Conservation (phyloP, 2,797 vertebrate genomes). For the Darevskia nairensis region DNA sequence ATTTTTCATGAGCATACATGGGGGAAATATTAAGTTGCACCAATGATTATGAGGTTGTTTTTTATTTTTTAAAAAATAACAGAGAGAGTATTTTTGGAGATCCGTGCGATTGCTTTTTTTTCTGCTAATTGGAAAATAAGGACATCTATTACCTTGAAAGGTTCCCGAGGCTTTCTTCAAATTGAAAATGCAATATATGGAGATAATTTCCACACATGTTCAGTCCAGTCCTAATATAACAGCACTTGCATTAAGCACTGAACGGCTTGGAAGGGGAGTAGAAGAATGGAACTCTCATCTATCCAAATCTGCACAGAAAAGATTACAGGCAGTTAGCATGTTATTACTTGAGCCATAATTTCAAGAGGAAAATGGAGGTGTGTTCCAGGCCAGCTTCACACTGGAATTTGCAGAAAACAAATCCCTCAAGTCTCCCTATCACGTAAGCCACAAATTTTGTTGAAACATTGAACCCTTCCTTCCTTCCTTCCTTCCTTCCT, state of each 20-base stretch:
- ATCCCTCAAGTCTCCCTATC: neutral
- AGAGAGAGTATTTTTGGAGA: neutral
- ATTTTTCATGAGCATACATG: no score
- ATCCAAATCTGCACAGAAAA: neutral
- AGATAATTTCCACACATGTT: neutral
- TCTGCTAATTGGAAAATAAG: constrained; percentile 13
- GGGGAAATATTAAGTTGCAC: neutral
- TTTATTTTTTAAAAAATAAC: neutral
- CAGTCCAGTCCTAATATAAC: neutral
- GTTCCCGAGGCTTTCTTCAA: neutral
- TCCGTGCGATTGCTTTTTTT: neutral
- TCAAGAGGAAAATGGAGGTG: no score
- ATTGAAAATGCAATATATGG: neutral
- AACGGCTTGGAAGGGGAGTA: neutral
- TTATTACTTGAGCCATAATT: neutral
- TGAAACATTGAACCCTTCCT: neutral
- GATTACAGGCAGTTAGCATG: neutral
- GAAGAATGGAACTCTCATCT: neutral
- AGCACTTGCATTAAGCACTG: neutral
- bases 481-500: no score
- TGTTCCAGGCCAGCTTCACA: neutral
- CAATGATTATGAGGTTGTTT: neutral
- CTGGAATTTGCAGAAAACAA: neutral
- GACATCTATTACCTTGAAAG: neutral
- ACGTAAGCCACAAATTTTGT: neutral